These are phyloP conservation scores for Bambusicola thoracicus DNA, from an alignment of 2,113 vertebrate species.

Conservation along the genomic window DNA sequence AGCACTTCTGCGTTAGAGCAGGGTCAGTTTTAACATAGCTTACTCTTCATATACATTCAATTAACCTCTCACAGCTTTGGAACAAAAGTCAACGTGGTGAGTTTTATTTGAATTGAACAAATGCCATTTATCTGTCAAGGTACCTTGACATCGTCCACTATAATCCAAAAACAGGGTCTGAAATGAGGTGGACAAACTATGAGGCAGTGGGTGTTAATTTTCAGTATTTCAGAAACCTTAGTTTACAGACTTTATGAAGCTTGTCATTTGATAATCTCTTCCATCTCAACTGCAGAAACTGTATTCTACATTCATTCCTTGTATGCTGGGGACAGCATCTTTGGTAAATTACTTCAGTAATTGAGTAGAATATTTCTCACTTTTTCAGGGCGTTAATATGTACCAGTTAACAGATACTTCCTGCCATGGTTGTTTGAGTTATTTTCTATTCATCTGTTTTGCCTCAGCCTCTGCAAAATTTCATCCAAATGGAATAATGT, in stretches of 20 bases:
- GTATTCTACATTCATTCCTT: background rate
- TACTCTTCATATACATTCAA: constrained; percentile 75
- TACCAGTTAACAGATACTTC: background rate
- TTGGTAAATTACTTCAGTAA: background rate
- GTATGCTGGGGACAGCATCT: background rate
- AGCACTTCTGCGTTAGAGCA: constrained; percentile 61
- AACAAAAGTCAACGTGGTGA: constrained; percentile 61
- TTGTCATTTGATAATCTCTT: background rate
- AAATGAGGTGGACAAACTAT: constrained; percentile 26
- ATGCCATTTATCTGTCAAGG: constrained; percentile 61
- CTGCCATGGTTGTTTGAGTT: background rate
- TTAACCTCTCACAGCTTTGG: constrained; percentile 73
- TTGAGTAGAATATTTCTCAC: background rate
- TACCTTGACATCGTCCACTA: constrained; percentile 43
- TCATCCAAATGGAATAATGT: background rate
- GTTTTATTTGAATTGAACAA: constrained; percentile 75
- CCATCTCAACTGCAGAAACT: background rate
- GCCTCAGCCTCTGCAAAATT: fast-evolving
- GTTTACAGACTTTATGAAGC: background rate
- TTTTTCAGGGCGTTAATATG: background rate
- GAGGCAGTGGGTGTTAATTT: background rate
- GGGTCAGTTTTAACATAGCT: constrained; percentile 59
- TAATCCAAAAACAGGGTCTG: background rate
- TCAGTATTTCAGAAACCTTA: constrained; percentile 3
- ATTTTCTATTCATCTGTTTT: background rate